These are phyloP conservation scores for Drosophila vallismaia DNA, from an alignment of 2,888 invertebrate species.

Conservation along the genomic window DNA sequence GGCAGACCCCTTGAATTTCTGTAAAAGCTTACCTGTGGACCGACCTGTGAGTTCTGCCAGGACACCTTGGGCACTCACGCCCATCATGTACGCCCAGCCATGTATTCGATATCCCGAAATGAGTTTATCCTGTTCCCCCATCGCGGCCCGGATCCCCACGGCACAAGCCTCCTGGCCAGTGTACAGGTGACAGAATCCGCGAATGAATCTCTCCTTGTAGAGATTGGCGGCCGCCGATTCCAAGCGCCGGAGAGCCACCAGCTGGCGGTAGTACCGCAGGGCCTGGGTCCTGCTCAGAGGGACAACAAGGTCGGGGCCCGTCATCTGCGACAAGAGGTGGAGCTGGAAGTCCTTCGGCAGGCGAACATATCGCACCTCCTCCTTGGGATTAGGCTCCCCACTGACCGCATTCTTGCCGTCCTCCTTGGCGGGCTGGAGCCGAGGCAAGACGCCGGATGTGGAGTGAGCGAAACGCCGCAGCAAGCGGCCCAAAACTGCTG, in stretches of 20 bases:
- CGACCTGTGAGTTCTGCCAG: constrained; percentile 95
- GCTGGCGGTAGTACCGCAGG: constrained; percentile 88
- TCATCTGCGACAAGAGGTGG: constrained; percentile 89
- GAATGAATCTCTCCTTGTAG: constrained; percentile 96
- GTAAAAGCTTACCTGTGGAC: constrained; percentile 81
- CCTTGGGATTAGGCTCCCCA: background rate
- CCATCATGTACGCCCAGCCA: constrained; percentile 98
- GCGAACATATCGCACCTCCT: constrained; percentile 20
- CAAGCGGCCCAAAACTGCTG: background rate
- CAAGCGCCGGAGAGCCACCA: constrained; percentile 93
- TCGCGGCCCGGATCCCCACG: constrained; percentile 92
- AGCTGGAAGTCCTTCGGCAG: constrained; percentile 86
- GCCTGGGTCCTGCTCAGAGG: constrained; percentile 93
- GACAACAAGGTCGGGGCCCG: constrained; percentile 90
- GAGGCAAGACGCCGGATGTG: background rate
- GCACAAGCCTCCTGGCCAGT: constrained; percentile 91
- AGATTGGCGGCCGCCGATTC: constrained; percentile 96
- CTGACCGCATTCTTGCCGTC: too few species aligned
- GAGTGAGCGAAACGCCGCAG: background rate
- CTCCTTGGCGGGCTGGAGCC: background rate
- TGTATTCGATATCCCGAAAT: constrained; percentile 99
- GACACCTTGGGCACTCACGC: constrained; percentile 90
- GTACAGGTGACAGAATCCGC: constrained; percentile 99
- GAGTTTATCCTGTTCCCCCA: constrained; percentile 92
- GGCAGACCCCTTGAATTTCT: background rate